Evolutionary conservation across 2,113 vertebrate genomes (phyloP), one percentile per base, ranked within the genome.

Genomic region (Turdus rufiventris): DNA sequence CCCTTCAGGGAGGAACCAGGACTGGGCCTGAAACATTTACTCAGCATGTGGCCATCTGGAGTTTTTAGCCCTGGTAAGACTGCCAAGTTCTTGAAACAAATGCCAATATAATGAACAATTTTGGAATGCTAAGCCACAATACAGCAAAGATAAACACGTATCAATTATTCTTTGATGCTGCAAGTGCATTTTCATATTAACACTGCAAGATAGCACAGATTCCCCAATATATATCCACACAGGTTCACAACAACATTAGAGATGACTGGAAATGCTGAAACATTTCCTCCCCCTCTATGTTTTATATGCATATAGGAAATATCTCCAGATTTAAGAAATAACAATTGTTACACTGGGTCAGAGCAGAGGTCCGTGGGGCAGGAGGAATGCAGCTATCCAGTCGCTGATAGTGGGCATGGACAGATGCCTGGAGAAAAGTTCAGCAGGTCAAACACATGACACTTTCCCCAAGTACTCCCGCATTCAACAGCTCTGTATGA

Each of bases 231-330:
- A 54, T 34, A 50, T 13, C 4, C 31, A 36, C 28, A 18, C 2
- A 54, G 10, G 38, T 33, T 66, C 40, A n/a, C 1, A 1, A 18
- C 9, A 18, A 13, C 62, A 43, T 31, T 26, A 36, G 26, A 83
- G 29, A 47, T 3, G 8, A 51, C 33, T 51, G 60, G 33, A 70
- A 66, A 88, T 10, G 10, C 25, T 1, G 1, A 83, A 79, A 20
- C 3, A 2, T 3, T 40, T 40, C 16, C 29, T 8, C 8, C 16
- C 4, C 9, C 23, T n/a, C 42, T 61, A 6, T 0, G 0, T 53
- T 72, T 65, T 61, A 25, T 36, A 47, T 6, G n/a, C 5, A 1
- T 36, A 8, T 13, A 66, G 38, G 42, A 91, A 89, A 75, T 6
- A 43, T 6, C 33, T 0, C 53, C 5, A 26, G 25, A 72, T 38